Conservation (phyloP, 2,888 invertebrate species). For the Holacanthella duospinosa region DNA sequence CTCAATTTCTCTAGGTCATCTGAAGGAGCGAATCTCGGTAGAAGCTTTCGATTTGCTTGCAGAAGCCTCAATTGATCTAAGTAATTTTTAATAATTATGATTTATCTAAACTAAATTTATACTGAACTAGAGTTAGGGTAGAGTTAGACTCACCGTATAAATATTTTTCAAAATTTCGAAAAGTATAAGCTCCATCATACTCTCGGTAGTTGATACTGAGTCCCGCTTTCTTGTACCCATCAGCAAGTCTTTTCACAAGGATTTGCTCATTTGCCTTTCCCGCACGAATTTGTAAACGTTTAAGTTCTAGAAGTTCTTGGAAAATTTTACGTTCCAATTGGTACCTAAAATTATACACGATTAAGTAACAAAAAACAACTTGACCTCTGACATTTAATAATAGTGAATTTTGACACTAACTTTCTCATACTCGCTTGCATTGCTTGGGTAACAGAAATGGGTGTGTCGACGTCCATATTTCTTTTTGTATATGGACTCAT, state of each 20-base stretch:
- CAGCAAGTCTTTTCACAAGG: conserved; percentile 74
- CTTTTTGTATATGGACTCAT: conserved; percentile 7
- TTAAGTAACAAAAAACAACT: not conserved
- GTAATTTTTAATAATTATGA: conserved; percentile 1
- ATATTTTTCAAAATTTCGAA: conserved; percentile 65
- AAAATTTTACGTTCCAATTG: conserved; percentile 84
- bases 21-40: conserved; percentile 41
- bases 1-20: conserved; percentile 42
- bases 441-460: conserved; percentile 73
- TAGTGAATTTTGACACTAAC: no score
- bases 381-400: not conserved
- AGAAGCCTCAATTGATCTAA: conserved; percentile 61
- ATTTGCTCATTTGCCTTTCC: conserved; percentile 78
- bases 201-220: conserved; percentile 53
- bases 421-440: conserved; percentile 76
- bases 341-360: conserved; percentile 50
- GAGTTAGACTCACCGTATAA: conserved; percentile 53
- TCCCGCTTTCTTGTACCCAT: conserved; percentile 68
- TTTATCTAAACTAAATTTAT: not conserved
- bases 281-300: conserved; percentile 80
- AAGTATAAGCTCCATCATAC: conserved; percentile 45
- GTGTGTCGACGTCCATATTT: conserved; percentile 30
- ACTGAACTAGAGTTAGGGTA: conserved; percentile 49
- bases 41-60: conserved; percentile 38
- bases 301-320: conserved; percentile 82